Percentiles rank a stretch among this genome's conserved stretches.
phyloP scores from a whole-genome alignment of 2,113 vertebrate genomes.

The Podiceps cristatus region DNA sequence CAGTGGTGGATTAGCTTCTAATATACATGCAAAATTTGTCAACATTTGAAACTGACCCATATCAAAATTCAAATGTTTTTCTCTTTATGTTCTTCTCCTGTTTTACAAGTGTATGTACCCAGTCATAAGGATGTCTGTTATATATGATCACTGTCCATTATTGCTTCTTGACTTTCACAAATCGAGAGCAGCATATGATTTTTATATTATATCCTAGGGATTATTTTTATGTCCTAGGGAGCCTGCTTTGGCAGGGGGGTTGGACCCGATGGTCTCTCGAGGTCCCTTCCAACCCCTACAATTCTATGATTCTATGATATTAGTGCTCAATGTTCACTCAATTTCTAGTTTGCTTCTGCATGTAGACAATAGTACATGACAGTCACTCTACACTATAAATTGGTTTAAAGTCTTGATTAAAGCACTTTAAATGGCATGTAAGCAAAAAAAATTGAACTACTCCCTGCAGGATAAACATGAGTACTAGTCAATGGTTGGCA shows the following conservation, averaged over 20 bases:
- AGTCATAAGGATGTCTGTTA: not conserved
- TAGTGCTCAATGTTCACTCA: not conserved
- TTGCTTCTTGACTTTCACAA: not conserved
- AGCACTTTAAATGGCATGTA: not conserved
- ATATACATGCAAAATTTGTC: not conserved
- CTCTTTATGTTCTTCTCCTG: not conserved
- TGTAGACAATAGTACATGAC: not conserved
- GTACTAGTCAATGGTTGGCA: not conserved
- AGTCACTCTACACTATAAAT: not conserved
- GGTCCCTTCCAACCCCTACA: too few species aligned
- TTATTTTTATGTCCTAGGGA: too few species aligned
- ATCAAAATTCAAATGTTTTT: not conserved
- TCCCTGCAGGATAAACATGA: not conserved
- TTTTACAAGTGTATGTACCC: not conserved
- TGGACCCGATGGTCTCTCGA: too few species aligned
- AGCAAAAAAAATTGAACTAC: not conserved
- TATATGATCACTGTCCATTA: not conserved
- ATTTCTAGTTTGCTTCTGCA: not conserved
- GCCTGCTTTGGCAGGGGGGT: too few species aligned
- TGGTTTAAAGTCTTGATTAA: not conserved
- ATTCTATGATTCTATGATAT: too few species aligned
- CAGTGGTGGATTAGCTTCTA: not conserved
- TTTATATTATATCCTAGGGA: too few species aligned
- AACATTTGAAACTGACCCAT: not conserved
- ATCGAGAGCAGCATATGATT: not conserved